phyloP scores from a whole-genome alignment of 1,140 invertebrate genomes.

The Ceratitis capitata region DNA sequence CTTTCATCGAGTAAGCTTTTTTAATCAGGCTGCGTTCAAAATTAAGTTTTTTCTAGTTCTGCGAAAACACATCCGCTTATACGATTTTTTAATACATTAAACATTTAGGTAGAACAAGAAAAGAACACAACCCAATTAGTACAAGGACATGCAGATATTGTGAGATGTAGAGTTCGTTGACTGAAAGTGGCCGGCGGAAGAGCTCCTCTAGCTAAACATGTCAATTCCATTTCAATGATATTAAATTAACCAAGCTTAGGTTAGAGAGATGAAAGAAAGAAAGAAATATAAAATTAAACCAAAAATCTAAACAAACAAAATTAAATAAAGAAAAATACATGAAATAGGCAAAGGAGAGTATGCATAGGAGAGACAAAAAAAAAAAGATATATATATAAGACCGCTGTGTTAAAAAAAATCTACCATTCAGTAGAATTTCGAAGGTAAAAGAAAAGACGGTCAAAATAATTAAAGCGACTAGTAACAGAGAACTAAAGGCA shows the following conservation, averaged over 20 bases:
- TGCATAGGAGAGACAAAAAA: background rate
- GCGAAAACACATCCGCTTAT: too few relatives aligned
- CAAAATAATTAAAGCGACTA: background rate
- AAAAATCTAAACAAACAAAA: background rate
- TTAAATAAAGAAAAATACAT: background rate
- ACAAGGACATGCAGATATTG: background rate
- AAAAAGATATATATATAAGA: background rate
- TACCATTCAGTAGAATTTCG: background rate
- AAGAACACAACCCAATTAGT: background rate
- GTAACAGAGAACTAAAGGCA: background rate
- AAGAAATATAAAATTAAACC: background rate
- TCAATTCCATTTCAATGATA: constrained; percentile 16
- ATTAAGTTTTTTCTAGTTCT: too few relatives aligned
- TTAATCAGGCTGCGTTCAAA: too few relatives aligned
- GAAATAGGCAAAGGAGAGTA: background rate
- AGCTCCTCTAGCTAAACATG: background rate
- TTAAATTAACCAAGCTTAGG: constrained; percentile 18
- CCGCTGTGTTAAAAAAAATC: background rate
- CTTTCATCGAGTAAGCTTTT: too few relatives aligned
- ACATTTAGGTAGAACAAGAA: too few relatives aligned
- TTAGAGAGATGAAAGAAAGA: background rate
- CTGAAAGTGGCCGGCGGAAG: background rate
- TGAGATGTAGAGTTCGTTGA: background rate
- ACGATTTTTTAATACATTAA: too few relatives aligned
- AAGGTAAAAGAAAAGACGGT: background rate